These are phyloP conservation scores for Dicaeum eximium DNA, from an alignment of 2,113 vertebrate genomes.

Conservation along the genomic window DNA sequence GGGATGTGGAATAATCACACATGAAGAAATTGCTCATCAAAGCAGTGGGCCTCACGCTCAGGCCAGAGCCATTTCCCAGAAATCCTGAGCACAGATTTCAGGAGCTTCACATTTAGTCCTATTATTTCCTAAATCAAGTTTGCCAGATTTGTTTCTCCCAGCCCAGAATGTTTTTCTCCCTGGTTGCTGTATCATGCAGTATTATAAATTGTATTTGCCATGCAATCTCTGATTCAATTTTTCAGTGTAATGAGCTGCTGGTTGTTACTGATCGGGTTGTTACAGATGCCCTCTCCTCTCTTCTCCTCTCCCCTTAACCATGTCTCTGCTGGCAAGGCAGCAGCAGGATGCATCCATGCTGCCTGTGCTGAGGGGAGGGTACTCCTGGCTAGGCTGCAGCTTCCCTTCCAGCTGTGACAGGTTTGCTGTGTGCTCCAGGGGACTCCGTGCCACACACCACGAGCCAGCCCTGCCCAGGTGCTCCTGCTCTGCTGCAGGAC, in stretches of 20 bases:
- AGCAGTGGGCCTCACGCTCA: not conserved
- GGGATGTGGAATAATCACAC: not conserved
- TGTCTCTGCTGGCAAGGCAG: not conserved
- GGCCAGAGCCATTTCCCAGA: not conserved
- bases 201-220: not conserved
- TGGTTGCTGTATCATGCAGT: not conserved
- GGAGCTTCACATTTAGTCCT: not conserved
- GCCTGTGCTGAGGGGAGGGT: not conserved
- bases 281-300: not conserved
- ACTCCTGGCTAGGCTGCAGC: not conserved
- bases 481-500: not conserved
- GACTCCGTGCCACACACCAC: fast-evolving
- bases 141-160: not conserved
- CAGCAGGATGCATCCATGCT: not conserved
- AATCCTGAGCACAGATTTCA: not conserved
- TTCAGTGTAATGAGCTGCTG: not conserved
- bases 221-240: not conserved
- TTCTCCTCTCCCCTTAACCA: not conserved
- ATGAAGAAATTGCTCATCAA: not conserved
- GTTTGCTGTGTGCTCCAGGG: not conserved
- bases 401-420: not conserved
- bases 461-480: not conserved
- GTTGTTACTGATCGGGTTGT: not conserved
- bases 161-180: not conserved
- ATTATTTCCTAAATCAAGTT: not conserved